Conservation (phyloP, 2,888 invertebrate species). For the Anoplius nigerrimus region DNA sequence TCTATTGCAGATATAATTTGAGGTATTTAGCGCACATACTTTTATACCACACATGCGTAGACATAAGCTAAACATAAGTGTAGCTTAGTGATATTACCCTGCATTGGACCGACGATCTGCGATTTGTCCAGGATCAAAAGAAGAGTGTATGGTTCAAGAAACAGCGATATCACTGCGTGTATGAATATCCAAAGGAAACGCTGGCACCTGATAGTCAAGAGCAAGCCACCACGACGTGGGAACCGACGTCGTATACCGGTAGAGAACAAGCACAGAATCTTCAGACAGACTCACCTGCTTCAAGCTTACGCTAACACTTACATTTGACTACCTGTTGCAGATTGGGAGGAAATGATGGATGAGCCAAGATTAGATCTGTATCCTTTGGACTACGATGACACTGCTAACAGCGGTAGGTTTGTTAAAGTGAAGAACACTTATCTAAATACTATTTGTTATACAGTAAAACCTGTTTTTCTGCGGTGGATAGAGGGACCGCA, state of each 20-base stretch:
- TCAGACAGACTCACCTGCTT: background rate
- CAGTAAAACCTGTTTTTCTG: too few relatives aligned
- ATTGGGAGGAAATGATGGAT: conserved; percentile 73
- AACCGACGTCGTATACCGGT: conserved; percentile 72
- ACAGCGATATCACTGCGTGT: conserved; percentile 89
- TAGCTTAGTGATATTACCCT: conserved; percentile 35
- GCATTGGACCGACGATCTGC: conserved; percentile 41
- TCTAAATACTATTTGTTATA: too few relatives aligned
- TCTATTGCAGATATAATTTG: conserved; percentile 51
- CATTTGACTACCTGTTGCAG: conserved; percentile 39
- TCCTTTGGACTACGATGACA: conserved; percentile 69
- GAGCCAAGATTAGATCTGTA: conserved; percentile 69
- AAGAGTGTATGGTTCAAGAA: conserved; percentile 88
- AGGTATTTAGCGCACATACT: conserved; percentile 45
- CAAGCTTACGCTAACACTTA: too few relatives aligned
- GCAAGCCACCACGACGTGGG: conserved; percentile 61
- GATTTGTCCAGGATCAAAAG: conserved; percentile 78
- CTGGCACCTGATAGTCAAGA: conserved; percentile 70
- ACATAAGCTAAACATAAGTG: conserved; percentile 37
- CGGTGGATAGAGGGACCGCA: too few relatives aligned
- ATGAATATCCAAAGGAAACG: conserved; percentile 88
- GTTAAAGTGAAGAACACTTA: background rate
- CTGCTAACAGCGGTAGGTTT: conserved; percentile 62
- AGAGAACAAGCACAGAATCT: background rate
- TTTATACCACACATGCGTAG: conserved; percentile 32